These are phyloP conservation scores for Alaudala cheleensis DNA, from an alignment of 2,113 vertebrate genomes.

Conservation along the genomic window DNA sequence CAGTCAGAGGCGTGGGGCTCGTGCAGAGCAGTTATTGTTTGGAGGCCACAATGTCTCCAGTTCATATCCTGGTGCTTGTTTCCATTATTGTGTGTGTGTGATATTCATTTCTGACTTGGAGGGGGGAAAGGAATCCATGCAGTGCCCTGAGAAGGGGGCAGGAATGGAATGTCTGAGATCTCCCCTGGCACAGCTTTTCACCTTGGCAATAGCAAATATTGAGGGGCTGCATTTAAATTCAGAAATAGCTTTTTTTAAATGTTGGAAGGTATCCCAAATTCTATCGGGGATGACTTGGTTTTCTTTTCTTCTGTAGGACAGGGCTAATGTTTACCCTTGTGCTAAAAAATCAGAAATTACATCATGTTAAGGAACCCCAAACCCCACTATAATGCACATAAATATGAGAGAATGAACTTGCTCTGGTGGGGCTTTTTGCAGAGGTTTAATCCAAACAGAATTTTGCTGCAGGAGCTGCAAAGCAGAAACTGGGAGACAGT, in stretches of 20 bases:
- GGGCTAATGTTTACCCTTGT: not conserved
- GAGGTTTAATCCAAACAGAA: not conserved
- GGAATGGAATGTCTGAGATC: not conserved
- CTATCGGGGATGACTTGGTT: not conserved
- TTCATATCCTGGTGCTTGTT: conserved; percentile 58
- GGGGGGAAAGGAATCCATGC: not conserved
- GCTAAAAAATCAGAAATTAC: not conserved
- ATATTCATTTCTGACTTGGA: conserved; percentile 62
- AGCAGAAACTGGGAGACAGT: not conserved
- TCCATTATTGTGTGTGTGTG: conserved; percentile 17
- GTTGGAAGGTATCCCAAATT: not conserved
- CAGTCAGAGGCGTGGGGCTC: conserved; percentile 43
- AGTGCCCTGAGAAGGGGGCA: conserved; percentile 3
- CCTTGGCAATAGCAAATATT: not conserved
- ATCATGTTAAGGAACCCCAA: not conserved
- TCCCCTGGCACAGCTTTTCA: conserved; percentile 7
- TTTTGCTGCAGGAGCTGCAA: not conserved
- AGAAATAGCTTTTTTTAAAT: not conserved
- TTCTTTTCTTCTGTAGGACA: not conserved
- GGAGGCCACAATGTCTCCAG: conserved; percentile 64
- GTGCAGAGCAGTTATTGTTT: conserved; percentile 62
- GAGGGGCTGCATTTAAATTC: not conserved
- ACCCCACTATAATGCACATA: not conserved
- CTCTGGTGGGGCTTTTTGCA: not conserved
- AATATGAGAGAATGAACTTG: not conserved